Evolutionary conservation across 2,797 vertebrate species (phyloP).

Genomic region (Micromesistius poutassou): DNA sequence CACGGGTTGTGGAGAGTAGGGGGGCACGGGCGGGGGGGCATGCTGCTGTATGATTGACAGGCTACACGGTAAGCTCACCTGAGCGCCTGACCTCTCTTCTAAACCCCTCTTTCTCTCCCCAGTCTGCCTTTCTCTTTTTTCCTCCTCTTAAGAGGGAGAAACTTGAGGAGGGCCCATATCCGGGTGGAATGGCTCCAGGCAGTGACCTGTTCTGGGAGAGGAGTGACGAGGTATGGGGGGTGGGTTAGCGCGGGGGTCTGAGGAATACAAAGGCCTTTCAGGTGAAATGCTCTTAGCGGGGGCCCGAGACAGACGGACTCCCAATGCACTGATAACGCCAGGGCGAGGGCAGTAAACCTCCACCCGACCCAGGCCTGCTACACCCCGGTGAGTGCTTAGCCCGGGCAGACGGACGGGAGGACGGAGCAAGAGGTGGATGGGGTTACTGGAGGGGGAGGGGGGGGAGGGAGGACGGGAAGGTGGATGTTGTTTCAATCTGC

Average conservation of each 20-base stretch:
- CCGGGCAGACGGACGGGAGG: slow-evolving; percentile 28
- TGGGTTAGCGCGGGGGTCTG: slow-evolving; percentile 45
- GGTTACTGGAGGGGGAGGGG: slow-evolving; percentile 10
- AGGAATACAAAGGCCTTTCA: slow-evolving; percentile 77
- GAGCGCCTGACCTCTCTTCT: slow-evolving; percentile 65
- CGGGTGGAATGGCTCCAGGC: slow-evolving; percentile 71
- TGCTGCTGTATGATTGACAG: slow-evolving; percentile 69
- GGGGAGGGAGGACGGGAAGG: slow-evolving; percentile 22
- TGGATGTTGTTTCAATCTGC: slow-evolving; percentile 35
- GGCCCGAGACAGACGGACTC: slow-evolving; percentile 63
- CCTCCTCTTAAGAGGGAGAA: slow-evolving; percentile 50
- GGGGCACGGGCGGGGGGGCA: slow-evolving; percentile 33
- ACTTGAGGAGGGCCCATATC: slow-evolving; percentile 68
- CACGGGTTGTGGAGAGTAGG: slow-evolving; percentile 26
- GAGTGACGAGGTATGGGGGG: slow-evolving; percentile 23
- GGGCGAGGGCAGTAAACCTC: slow-evolving; percentile 56
- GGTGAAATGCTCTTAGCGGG: slow-evolving; percentile 62
- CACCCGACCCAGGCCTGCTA: not conserved
- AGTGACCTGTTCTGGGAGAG: slow-evolving; percentile 62
- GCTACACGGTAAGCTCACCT: slow-evolving; percentile 66
- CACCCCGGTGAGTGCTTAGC: slow-evolving; percentile 8
- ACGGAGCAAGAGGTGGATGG: slow-evolving; percentile 17
- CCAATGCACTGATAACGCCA: slow-evolving; percentile 61
- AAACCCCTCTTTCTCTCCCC: slow-evolving; percentile 32
- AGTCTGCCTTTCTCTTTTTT: slow-evolving; percentile 15